A percentile compares a stretch with the other conserved stretches of the same genome.
These are phyloP conservation scores for Tenthredo notha DNA, from an alignment of 2,888 invertebrate genomes.

Conservation along the genomic window DNA sequence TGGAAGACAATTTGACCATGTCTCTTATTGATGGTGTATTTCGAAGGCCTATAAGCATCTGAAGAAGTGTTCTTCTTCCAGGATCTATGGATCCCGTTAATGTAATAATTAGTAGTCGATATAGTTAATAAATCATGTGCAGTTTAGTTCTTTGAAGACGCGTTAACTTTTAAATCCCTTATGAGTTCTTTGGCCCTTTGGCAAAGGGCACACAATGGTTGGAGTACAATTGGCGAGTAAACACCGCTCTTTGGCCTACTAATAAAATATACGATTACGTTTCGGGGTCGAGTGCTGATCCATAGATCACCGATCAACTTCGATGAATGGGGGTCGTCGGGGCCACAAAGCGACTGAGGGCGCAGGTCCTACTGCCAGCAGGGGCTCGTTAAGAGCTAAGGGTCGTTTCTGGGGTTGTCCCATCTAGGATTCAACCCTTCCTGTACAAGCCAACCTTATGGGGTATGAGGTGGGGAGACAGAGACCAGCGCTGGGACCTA, in stretches of 20 bases:
- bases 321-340: constrained; percentile 58
- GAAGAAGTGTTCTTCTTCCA: not conserved
- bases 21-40: not conserved
- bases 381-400: constrained; percentile 52
- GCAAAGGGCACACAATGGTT: constrained; percentile 47
- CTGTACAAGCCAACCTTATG: not conserved
- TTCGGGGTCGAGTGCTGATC: constrained; percentile 72
- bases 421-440: constrained; percentile 45
- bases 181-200: constrained; percentile 30
- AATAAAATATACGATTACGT: constrained; percentile 73
- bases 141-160: constrained; percentile 56
- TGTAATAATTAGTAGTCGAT: not conserved
- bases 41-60: not conserved
- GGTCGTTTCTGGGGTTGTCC: constrained; percentile 22
- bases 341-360: constrained; percentile 59
- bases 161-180: constrained; percentile 64
- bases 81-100: not conserved
- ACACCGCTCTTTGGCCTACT: constrained; percentile 62
- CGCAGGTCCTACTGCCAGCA: constrained; percentile 57
- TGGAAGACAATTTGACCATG: too few relatives aligned
- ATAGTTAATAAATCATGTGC: not conserved
- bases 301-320: constrained; percentile 70
- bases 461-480: constrained; percentile 17
- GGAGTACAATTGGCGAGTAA: constrained; percentile 63
- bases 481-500: constrained; percentile 22